These are phyloP conservation scores for Pseudomyrmex sp. DNA, from an alignment of 1,140 invertebrate species.

Conservation along the genomic window DNA sequence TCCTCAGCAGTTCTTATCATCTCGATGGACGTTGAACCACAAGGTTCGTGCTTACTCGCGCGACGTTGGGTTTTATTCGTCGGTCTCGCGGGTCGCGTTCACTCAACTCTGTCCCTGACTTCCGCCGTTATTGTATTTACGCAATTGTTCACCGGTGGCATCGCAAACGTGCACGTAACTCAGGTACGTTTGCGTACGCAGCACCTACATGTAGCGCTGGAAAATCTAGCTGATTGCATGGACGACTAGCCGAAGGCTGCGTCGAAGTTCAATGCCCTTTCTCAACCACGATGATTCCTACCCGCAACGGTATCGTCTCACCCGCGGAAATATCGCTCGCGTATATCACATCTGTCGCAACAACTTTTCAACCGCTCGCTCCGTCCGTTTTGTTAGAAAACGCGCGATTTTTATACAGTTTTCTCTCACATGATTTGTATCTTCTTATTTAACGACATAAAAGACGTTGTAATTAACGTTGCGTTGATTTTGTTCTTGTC, in stretches of 20 bases:
- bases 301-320: constrained; percentile 1
- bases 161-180: background rate
- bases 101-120: constrained; percentile 40
- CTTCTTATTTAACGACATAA: background rate
- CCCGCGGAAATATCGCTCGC: constrained; percentile 38
- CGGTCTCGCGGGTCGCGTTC: constrained; percentile 2
- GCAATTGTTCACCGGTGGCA: constrained; percentile 7
- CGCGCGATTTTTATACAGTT: no score
- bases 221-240: constrained; percentile 75
- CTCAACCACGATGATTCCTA: constrained; percentile 5
- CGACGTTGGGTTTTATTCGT: background rate
- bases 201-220: constrained; percentile 7
- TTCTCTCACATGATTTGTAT: background rate
- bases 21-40: constrained; percentile 36
- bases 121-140: constrained; percentile 21
- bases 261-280: constrained; percentile 78
- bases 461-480: background rate
- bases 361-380: background rate
- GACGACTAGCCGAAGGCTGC: constrained; percentile 77
- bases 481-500: background rate
- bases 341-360: background rate
- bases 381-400: background rate
- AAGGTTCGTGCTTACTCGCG: background rate
- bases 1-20: background rate
- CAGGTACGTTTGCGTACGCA: constrained; percentile 51